Evolutionary conservation across 1,140 invertebrate genomes (phyloP).

Genomic region (Patella vulgata): DNA sequence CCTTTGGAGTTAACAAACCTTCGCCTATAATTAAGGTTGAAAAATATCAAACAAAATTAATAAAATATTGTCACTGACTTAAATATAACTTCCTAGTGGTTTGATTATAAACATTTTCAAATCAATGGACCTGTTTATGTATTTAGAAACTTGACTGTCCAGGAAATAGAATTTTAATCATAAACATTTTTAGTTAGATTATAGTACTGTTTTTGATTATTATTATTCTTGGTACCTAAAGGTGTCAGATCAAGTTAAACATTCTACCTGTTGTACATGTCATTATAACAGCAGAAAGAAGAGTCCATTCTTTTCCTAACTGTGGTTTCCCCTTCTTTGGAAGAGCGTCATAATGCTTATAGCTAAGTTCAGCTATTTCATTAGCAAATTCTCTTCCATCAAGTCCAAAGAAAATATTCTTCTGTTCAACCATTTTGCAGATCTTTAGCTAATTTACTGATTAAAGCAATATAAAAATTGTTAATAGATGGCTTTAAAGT

Average conservation of each 20-base stretch:
- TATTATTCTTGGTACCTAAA: no score
- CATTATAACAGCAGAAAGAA: slow-evolving; percentile 78
- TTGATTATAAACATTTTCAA: not conserved
- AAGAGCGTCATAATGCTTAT: slow-evolving; percentile 74
- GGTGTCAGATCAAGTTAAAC: no score
- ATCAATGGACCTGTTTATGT: not conserved
- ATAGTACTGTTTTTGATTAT: no score
- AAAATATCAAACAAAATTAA: slow-evolving; percentile 3
- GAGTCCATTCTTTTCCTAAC: slow-evolving; percentile 80
- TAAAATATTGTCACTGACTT: not conserved
- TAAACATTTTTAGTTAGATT: not conserved
- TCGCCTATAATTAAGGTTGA: slow-evolving; percentile 15
- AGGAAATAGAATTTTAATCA: not conserved
- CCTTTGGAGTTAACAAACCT: slow-evolving; percentile 69
- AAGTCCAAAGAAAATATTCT: no score
- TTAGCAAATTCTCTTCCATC: slow-evolving; percentile 65
- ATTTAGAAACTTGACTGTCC: not conserved
- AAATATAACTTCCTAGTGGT: not conserved
- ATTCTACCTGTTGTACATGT: slow-evolving; percentile 7
- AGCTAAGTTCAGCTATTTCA: slow-evolving; percentile 71
- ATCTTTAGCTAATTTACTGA: no score
- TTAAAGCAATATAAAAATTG: no score
- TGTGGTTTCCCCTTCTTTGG: slow-evolving; percentile 84
- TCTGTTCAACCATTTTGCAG: no score
- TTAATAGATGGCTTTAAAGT: no score